Conservation (phyloP, 2,888 invertebrate species). For the Drosophila flavopinicola region DNA sequence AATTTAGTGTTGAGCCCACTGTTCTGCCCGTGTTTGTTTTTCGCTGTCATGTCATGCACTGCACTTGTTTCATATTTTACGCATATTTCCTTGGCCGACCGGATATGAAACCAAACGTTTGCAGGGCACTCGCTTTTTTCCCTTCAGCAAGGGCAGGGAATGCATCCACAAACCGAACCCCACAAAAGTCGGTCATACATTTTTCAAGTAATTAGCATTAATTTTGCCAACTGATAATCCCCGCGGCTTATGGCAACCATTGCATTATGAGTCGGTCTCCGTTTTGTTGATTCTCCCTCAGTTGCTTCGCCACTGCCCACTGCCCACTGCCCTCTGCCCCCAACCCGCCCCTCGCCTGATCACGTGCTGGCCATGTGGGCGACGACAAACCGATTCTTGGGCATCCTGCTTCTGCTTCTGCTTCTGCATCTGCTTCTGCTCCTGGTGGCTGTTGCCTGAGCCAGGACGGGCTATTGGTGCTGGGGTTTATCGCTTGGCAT, state of each 20-base stretch:
- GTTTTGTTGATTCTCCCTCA: constrained; percentile 4
- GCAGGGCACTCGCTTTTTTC: constrained; percentile 21
- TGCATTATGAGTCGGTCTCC: constrained; percentile 26
- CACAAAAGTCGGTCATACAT: constrained; percentile 73
- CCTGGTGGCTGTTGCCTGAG: background rate
- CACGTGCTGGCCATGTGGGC: constrained; percentile 27
- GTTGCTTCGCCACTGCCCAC: no score
- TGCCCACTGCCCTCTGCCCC: no score
- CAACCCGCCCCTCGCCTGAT: background rate
- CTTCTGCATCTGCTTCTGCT: background rate
- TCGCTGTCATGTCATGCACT: constrained; percentile 47
- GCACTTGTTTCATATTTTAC: constrained; percentile 70
- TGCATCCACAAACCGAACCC: background rate
- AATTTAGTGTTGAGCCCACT: constrained; percentile 33
- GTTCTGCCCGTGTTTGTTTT: constrained; percentile 25
- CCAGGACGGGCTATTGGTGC: constrained; percentile 16
- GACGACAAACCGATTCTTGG: constrained; percentile 13
- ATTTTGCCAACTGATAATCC: constrained; percentile 80
- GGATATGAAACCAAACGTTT: constrained; percentile 68
- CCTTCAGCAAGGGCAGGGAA: background rate
- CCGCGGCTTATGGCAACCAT: constrained; percentile 48
- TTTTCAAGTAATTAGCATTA: constrained; percentile 82
- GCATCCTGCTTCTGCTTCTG: background rate
- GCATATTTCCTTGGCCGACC: constrained; percentile 42
- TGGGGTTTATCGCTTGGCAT: constrained; percentile 50